These are phyloP conservation scores for Elmis aenea DNA, from an alignment of 2,888 invertebrate species.

Conservation along the genomic window DNA sequence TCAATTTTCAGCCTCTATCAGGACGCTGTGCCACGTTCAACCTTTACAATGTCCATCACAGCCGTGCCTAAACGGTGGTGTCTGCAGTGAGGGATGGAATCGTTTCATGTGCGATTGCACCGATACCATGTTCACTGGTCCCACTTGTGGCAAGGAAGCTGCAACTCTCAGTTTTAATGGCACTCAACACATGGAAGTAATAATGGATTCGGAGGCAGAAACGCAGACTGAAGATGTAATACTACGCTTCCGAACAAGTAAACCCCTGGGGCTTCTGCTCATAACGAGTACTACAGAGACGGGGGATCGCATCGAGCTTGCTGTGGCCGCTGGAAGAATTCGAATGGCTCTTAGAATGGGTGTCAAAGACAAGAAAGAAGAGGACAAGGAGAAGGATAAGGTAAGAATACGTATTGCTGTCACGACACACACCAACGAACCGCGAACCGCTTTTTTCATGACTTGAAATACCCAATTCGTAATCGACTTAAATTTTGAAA, in stretches of 20 bases:
- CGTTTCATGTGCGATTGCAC: constrained; percentile 86
- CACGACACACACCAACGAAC: neutral
- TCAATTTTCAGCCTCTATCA: constrained; percentile 72
- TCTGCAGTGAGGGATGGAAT: constrained; percentile 93
- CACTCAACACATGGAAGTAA: constrained; percentile 70
- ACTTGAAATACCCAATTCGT: too few species aligned
- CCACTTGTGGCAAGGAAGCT: constrained; percentile 86
- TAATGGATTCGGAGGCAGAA: constrained; percentile 37
- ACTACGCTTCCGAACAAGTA: constrained; percentile 77
- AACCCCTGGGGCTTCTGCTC: constrained; percentile 71
- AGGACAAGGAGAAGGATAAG: constrained; percentile 45
- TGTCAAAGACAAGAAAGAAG: constrained; percentile 59
- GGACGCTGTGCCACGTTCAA: constrained; percentile 81
- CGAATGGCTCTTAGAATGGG: constrained; percentile 77
- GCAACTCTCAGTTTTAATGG: constrained; percentile 85
- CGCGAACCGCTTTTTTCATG: too few species aligned
- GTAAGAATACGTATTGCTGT: constrained; percentile 30
- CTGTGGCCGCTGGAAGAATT: constrained; percentile 77
- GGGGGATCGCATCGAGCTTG: constrained; percentile 79
- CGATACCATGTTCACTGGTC: constrained; percentile 80
- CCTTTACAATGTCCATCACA: constrained; percentile 75
- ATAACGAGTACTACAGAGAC: constrained; percentile 75
- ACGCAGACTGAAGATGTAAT: constrained; percentile 87
- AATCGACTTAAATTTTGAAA: too few species aligned
- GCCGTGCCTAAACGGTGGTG: constrained; percentile 86